phyloP scores from a whole-genome alignment of 2,888 invertebrate genomes.

The Sepiola atlantica region DNA sequence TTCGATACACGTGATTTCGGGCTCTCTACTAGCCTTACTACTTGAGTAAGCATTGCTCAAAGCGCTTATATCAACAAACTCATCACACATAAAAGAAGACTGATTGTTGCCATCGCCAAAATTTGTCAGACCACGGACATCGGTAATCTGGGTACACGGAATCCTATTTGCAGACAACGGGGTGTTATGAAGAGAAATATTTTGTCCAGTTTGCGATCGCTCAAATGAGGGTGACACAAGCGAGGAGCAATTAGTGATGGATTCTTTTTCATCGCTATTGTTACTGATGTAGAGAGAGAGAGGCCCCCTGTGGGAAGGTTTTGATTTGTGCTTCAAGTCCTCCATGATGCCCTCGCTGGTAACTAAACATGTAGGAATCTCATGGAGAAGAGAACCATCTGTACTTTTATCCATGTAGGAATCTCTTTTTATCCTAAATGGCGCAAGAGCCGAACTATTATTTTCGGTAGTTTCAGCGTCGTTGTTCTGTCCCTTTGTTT shows the following conservation, averaged over 20 bases:
- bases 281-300: not conserved
- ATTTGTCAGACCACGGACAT: not conserved
- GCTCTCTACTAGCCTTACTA: not conserved
- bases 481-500: not conserved
- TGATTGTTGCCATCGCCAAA: not conserved
- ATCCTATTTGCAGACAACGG: not conserved
- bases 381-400: not conserved
- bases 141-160: conserved; percentile 15
- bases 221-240: not conserved
- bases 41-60: not conserved
- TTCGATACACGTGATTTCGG: conserved; percentile 42
- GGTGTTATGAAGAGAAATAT: conserved; percentile 24
- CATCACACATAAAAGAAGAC: conserved; percentile 12
- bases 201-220: not conserved
- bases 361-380: conserved; percentile 34
- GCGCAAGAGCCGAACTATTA: not conserved
- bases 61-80: conserved; percentile 41
- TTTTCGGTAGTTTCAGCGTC: not conserved
- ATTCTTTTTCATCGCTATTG: not conserved
- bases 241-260: not conserved
- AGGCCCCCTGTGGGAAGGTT: not conserved
- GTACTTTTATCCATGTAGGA: not conserved
- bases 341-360: conserved; percentile 38
- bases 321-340: not conserved
- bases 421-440: not conserved